Percentiles rank a stretch among this genome's conserved stretches.
Evolutionary conservation across 1,140 invertebrate species (phyloP).

Genomic region (Bathynomus jamesi): DNA sequence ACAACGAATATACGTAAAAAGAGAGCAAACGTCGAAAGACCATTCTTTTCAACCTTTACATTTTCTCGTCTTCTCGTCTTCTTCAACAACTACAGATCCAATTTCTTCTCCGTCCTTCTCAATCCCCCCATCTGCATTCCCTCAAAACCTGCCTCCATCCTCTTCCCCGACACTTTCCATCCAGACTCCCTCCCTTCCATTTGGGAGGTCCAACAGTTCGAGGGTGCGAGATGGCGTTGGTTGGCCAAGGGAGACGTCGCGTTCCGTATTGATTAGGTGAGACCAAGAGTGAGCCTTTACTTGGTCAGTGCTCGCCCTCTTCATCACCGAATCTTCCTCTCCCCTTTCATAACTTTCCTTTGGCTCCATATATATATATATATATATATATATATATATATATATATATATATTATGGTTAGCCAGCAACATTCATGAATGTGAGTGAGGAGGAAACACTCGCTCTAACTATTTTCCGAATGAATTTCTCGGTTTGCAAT

Average conservation of each 20-base stretch:
- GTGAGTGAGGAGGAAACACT: neutral
- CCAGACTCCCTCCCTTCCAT: neutral
- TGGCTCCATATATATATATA: neutral
- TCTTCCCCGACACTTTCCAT: neutral
- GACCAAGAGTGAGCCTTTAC: neutral
- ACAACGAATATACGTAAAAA: no score
- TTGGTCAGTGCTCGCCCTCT: neutral
- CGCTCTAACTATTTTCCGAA: neutral
- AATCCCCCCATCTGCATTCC: neutral
- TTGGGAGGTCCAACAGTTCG: neutral
- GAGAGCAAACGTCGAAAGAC: no score
- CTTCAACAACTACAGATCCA: neutral
- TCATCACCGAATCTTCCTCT: neutral
- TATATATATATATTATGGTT: neutral
- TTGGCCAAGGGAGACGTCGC: neutral
- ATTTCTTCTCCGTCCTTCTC: neutral
- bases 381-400: neutral
- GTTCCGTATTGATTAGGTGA: neutral
- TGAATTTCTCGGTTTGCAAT: neutral
- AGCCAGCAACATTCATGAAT: neutral
- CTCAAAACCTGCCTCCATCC: neutral
- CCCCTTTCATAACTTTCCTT: neutral
- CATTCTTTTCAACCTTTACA: neutral
- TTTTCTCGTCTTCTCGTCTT: neutral
- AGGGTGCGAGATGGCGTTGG: neutral